phyloP scores from a whole-genome alignment of 1,140 invertebrate genomes.

The Drosophila prosaltans region DNA sequence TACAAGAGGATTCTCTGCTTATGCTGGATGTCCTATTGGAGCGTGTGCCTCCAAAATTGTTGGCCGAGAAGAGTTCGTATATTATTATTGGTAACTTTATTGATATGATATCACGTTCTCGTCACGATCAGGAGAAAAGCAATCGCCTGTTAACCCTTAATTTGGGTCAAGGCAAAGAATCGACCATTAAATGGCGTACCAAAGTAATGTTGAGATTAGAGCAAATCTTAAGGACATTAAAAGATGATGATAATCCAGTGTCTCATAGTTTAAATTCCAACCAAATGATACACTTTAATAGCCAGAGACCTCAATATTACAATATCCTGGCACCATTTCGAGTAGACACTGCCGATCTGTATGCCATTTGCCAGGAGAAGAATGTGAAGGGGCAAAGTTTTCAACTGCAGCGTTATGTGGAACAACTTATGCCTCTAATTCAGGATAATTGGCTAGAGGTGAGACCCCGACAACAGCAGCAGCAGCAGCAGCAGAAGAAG shows the following conservation, averaged over 20 bases:
- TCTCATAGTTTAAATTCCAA: neutral
- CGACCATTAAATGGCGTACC: constrained; percentile 89
- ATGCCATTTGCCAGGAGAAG: constrained; percentile 42
- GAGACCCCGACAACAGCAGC: constrained; percentile 83
- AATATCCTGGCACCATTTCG: constrained; percentile 24
- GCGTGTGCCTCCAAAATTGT: constrained; percentile 84
- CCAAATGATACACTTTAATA: constrained; percentile 45
- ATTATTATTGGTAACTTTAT: constrained; percentile 90
- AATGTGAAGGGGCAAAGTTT: constrained; percentile 34
- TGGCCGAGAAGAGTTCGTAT: constrained; percentile 86
- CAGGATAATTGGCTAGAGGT: constrained; percentile 90
- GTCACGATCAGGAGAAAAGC: constrained; percentile 85
- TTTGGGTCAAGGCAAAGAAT: constrained; percentile 86
- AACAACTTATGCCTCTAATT: constrained; percentile 87
- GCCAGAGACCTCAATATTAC: constrained; percentile 49
- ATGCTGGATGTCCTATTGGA: constrained; percentile 89
- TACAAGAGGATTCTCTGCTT: constrained; percentile 91
- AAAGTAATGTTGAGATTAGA: constrained; percentile 88
- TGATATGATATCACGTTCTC: constrained; percentile 90
- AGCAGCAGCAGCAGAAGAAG: constrained; percentile 58
- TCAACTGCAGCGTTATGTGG: constrained; percentile 84
- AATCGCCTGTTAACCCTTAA: constrained; percentile 87
- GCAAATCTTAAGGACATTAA: constrained; percentile 85
- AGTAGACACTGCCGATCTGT: constrained; percentile 27
- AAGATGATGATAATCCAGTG: constrained; percentile 11